Evolutionary conservation across 1,140 invertebrate species (phyloP).

Genomic region (Calliopsis andreniformis): DNA sequence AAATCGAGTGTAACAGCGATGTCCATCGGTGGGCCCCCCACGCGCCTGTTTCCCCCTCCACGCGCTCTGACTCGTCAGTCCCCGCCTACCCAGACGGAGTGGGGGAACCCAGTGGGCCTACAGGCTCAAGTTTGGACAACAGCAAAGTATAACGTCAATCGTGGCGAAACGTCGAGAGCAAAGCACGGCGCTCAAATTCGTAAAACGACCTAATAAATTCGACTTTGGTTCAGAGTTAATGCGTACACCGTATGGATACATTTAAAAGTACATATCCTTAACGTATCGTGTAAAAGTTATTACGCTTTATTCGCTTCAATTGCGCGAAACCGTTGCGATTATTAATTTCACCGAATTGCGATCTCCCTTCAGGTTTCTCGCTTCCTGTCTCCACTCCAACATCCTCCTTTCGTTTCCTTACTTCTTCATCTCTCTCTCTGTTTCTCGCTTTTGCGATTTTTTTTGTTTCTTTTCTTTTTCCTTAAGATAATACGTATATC

Average conservation of each 20-base stretch:
- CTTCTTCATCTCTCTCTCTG: neutral
- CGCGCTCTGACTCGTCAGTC: no score
- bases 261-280: slow-evolving; percentile 32
- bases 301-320: neutral
- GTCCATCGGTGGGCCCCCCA: no score
- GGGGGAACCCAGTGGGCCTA: no score
- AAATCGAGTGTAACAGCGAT: no score
- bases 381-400: neutral
- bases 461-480: neutral
- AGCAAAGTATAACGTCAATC: slow-evolving; percentile 11
- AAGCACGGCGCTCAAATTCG: slow-evolving; percentile 23
- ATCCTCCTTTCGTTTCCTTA: neutral
- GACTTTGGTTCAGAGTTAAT: slow-evolving; percentile 47
- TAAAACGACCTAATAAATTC: slow-evolving; percentile 42
- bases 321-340: neutral
- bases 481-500: neutral
- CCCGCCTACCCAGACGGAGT: no score
- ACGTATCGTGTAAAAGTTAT: slow-evolving; percentile 2
- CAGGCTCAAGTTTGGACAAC: no score
- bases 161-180: slow-evolving; percentile 15
- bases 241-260: slow-evolving; percentile 39
- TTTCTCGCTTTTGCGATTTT: neutral
- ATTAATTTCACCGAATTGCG: neutral
- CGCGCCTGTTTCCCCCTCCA: no score
- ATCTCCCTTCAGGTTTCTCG: neutral